Evolutionary conservation across 2,113 vertebrate species (phyloP), one percentile per base, ranked within the genome.

Genomic region (Phodopus roborovskii): DNA sequence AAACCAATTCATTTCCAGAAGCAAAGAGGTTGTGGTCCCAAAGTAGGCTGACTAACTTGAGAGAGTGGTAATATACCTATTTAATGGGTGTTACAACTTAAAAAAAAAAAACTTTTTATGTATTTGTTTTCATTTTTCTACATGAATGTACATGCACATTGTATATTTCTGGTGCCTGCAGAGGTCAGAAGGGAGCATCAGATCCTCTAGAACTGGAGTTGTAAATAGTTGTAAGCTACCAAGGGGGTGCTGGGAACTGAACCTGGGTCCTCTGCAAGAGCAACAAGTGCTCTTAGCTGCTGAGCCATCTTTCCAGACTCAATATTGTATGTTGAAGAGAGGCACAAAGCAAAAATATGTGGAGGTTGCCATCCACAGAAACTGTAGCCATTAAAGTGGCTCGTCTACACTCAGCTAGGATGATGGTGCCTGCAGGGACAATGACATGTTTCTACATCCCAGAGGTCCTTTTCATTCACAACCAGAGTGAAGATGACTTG

Each of bases 281-380:
- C 78, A 53, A 33, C 75, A 22, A 17, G 4, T 6, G 33, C 77
- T 79, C 19, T 36, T 79, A 53, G 30, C 8, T 56, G 19, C 77
- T 20, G 77, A 79, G 77, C 17, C 9, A 56, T 79, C 66, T 33
- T 68, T 68, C 5, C 66, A 68, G 28, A 28, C 66, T 33, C 17
- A 56, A 5, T 22, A 16, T 79, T 79, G 22, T 17, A 82, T 56
- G 86, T 79, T 94, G 28, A 88, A 82, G 74, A 88, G 75, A 94
- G 83, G 4, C n/a, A 91, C 10, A 39, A 28, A 91, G 45, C 58
- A 96, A 45, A 95, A 84, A 90, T 68, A 78, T 39, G 75, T n/a
- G 92, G 78, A 91, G 94, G 62, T 60, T 83, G 79, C 73, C 92
- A 88, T 70, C 48, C n/a, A 74, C 22, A 94, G 91, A 94, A 97